A percentile compares a stretch with the other conserved stretches of the same genome.
These are phyloP conservation scores for Dreissena polymorpha DNA, from an alignment of 1,140 invertebrate genomes.

Conservation along the genomic window DNA sequence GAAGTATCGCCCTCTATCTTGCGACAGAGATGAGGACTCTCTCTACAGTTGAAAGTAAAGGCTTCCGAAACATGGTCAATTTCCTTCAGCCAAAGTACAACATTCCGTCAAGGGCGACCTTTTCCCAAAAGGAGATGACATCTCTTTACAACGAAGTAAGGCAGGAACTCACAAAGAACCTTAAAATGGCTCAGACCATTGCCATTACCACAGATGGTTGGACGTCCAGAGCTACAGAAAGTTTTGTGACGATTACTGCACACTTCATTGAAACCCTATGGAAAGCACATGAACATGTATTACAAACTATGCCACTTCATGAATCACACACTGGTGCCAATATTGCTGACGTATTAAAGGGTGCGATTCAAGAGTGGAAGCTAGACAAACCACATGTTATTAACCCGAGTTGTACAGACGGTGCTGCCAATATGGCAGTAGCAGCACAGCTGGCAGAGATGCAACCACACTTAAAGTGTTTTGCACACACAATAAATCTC, in stretches of 20 bases:
- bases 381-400: conserved; percentile 11
- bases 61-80: not conserved
- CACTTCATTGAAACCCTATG: conserved; percentile 15
- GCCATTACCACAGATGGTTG: conserved; percentile 34
- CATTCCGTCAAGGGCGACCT: not conserved
- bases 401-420: conserved; percentile 20
- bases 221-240: conserved; percentile 33
- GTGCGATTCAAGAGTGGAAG: conserved; percentile 39
- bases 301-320: conserved; percentile 39
- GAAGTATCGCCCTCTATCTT: too few relatives aligned
- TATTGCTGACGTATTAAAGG: conserved; percentile 33
- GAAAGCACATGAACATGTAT: conserved; percentile 32
- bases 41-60: not conserved
- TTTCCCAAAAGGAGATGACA: not conserved
- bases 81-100: not conserved
- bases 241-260: conserved; percentile 31
- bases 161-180: not conserved
- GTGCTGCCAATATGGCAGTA: conserved; percentile 54
- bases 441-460: conserved; percentile 27
- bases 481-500: conserved; percentile 55
- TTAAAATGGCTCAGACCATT: not conserved
- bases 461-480: conserved; percentile 41
- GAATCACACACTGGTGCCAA: conserved; percentile 38
- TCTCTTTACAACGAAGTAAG: not conserved
- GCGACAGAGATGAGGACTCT: too few relatives aligned